These are phyloP conservation scores for Clinocottus analis DNA, from an alignment of 2,113 vertebrate species.

Conservation along the genomic window DNA sequence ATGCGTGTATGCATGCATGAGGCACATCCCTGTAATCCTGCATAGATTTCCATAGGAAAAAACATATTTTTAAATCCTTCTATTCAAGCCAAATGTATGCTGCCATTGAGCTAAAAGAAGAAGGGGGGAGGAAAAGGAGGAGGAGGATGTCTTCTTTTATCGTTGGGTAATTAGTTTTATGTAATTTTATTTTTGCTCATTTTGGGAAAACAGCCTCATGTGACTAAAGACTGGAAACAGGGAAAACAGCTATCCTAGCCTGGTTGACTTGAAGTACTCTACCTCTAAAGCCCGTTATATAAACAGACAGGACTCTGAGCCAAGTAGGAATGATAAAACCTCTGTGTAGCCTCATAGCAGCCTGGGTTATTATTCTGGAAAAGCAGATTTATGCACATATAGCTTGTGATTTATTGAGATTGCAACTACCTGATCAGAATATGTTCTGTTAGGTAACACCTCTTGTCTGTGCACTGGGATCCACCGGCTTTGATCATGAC, in stretches of 20 bases:
- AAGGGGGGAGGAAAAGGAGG: neutral
- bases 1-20: slow-evolving; percentile 1
- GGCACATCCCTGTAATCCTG: slow-evolving; percentile 12
- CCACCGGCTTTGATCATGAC: slow-evolving; percentile 48
- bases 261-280: neutral
- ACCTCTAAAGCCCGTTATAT: neutral
- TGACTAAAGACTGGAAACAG: neutral
- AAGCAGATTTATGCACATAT: neutral
- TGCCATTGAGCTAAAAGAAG: slow-evolving; percentile 9
- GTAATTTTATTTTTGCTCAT: neutral
- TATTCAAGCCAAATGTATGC: slow-evolving; percentile 27
- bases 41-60: slow-evolving; percentile 17
- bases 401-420: slow-evolving; percentile 14
- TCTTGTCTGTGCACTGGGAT: slow-evolving; percentile 10
- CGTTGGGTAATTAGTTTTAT: neutral
- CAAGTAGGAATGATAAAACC: slow-evolving; percentile 28
- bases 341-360: neutral
- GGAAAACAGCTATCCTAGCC: neutral
- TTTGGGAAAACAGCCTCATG: neutral
- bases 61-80: slow-evolving; percentile 39
- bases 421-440: slow-evolving; percentile 12
- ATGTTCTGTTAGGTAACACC: neutral
- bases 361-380: slow-evolving; percentile 18
- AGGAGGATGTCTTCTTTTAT: neutral
- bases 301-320: slow-evolving; percentile 5